Percentiles rank a stretch among this genome's conserved stretches.
phyloP scores from a whole-genome alignment of 92 coral and sea anemone genomes.

The Isaurus tuberculatus region DNA sequence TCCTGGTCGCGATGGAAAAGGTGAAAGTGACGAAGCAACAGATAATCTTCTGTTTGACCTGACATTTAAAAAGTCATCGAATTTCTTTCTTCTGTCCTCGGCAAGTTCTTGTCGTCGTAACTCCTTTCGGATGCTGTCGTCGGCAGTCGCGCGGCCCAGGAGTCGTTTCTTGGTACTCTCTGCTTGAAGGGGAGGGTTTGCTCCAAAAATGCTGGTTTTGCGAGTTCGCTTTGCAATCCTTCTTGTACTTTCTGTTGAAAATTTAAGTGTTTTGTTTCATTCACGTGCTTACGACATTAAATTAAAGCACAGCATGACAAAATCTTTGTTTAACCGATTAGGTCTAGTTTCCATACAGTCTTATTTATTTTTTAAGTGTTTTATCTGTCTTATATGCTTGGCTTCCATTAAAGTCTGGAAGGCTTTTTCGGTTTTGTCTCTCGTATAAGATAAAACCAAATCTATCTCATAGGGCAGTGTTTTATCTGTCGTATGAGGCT shows the following conservation, averaged over 20 bases:
- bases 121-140: conserved; percentile 86
- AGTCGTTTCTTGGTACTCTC: conserved; percentile 52
- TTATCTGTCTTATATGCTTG: too few relatives aligned
- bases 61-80: conserved; percentile 22
- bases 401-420: too few relatives aligned
- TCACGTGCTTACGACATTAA: background rate
- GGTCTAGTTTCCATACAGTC: too few relatives aligned
- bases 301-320: background rate
- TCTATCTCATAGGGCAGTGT: too few relatives aligned
- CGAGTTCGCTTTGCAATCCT: conserved; percentile 2
- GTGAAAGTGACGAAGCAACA: background rate
- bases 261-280: background rate
- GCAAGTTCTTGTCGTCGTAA: conserved; percentile 86
- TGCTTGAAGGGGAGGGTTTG: conserved; percentile 18
- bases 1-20: background rate
- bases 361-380: too few relatives aligned
- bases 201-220: conserved; percentile 69
- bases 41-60: background rate
- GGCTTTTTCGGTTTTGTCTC: too few relatives aligned
- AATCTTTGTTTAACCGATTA: background rate
- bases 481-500: too few relatives aligned
- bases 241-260: conserved; percentile 55
- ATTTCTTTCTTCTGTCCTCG: conserved; percentile 83
- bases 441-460: too few relatives aligned
- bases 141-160: conserved; percentile 81